These are phyloP conservation scores for Myrmecobius fasciatus DNA, from an alignment of 2,113 vertebrate species.

Conservation along the genomic window DNA sequence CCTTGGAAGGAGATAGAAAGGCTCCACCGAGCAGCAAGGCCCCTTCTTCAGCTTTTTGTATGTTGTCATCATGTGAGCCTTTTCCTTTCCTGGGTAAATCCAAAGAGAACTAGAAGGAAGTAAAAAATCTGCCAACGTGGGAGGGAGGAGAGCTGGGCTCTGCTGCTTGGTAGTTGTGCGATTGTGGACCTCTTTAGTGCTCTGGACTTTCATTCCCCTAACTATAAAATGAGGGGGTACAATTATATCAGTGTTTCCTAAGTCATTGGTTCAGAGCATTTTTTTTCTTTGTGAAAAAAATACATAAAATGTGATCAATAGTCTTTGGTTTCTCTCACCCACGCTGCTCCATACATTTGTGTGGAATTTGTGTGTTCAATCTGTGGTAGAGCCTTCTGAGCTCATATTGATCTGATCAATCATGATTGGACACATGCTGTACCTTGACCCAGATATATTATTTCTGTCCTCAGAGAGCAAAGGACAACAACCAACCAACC, in stretches of 20 bases:
- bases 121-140: fast-evolving
- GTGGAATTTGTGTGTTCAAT: not conserved
- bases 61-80: not conserved
- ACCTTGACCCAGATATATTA: not conserved
- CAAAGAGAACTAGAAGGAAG: not conserved
- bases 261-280: not conserved
- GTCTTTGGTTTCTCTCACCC: not conserved
- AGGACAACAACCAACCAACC: not conserved
- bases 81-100: not conserved
- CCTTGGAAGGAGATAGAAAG: not conserved
- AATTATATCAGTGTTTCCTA: not conserved
- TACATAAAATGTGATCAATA: not conserved
- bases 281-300: not conserved
- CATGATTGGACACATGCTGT: not conserved
- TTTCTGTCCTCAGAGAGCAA: not conserved
- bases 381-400: not conserved
- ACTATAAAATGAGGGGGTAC: not conserved
- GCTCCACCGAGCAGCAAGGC: too few species aligned
- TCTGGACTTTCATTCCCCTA: not conserved
- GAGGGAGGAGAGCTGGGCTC: not conserved
- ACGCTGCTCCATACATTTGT: not conserved
- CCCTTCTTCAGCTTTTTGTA: not conserved
- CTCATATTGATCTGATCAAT: not conserved
- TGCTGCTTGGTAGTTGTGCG: not conserved
- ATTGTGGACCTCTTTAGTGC: not conserved